Percentiles rank a stretch among this genome's conserved stretches.
These are phyloP conservation scores for Trissonchulus latispiculum DNA, from an alignment of 2,888 invertebrate species.

Conservation along the genomic window DNA sequence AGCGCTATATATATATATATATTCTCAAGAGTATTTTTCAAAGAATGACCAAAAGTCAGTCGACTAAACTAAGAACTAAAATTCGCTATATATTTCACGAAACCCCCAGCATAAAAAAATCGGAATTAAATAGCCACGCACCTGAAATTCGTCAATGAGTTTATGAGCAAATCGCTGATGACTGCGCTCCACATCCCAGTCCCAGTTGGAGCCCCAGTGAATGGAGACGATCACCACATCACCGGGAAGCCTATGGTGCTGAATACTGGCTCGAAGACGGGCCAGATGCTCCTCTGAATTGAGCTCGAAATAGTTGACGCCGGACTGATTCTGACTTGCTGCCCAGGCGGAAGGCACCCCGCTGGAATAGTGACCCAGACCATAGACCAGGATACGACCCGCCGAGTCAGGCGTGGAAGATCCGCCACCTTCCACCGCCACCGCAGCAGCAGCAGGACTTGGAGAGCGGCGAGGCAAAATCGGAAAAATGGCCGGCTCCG, in stretches of 20 bases:
- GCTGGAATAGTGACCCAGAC: constrained; percentile 25
- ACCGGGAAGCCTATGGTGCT: constrained; percentile 16
- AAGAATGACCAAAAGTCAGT: no score
- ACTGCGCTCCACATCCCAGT: constrained; percentile 24
- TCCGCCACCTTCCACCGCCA: no score
- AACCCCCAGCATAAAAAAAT: no score
- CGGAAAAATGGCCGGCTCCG: constrained; percentile 25
- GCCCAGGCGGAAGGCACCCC: constrained; percentile 27
- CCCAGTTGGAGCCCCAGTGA: constrained; percentile 32
- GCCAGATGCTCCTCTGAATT: background rate
- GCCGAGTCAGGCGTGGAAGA: no score
- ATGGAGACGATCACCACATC: constrained; percentile 29
- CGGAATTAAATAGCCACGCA: no score
- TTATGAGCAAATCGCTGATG: constrained; percentile 25
- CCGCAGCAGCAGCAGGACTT: no score
- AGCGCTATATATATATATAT: no score
- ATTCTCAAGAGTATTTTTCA: no score
- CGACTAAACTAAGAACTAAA: no score
- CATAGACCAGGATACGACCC: constrained; percentile 28
- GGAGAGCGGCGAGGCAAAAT: constrained; percentile 13
- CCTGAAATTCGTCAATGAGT: constrained; percentile 27
- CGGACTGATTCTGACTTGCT: constrained; percentile 22
- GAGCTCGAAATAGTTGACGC: constrained; percentile 22
- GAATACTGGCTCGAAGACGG: constrained; percentile 11
- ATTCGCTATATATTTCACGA: no score